These are phyloP conservation scores for Thalpophila matura DNA, from an alignment of 2,888 invertebrate species.

Conservation along the genomic window DNA sequence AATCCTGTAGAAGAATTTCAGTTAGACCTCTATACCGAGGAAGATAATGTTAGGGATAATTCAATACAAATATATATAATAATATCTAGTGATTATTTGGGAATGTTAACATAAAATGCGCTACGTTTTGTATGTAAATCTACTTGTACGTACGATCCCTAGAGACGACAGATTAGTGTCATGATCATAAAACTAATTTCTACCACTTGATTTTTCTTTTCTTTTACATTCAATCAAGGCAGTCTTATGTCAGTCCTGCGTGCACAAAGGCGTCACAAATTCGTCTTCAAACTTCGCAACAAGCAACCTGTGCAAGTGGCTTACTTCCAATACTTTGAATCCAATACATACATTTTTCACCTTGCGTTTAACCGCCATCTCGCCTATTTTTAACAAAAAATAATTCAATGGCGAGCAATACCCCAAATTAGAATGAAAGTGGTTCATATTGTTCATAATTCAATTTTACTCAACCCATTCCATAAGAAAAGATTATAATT, in stretches of 20 bases:
- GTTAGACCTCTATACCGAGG: conserved; percentile 11
- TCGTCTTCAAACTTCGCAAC: neutral
- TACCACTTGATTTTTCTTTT: neutral
- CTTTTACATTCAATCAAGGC: neutral
- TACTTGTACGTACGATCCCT: conserved; percentile 45
- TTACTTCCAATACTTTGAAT: conserved; percentile 5
- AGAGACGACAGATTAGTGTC: conserved; percentile 26
- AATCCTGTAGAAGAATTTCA: conserved; percentile 27
- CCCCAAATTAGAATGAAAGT: too few species aligned
- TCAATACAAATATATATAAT: conserved; percentile 66
- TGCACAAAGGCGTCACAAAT: too few species aligned
- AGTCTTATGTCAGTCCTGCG: neutral
- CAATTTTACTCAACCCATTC: too few species aligned
- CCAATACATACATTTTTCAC: neutral
- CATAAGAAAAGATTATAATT: too few species aligned
- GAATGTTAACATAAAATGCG: conserved; percentile 82
- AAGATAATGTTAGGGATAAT: conserved; percentile 32
- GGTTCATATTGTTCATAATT: too few species aligned
- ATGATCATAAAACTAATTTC: conserved; percentile 5
- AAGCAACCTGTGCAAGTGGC: neutral
- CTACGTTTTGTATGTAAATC: conserved; percentile 62
- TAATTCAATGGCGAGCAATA: too few species aligned
- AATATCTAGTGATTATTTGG: conserved; percentile 70
- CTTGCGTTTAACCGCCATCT: too few species aligned
- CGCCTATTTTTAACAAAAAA: too few species aligned